phyloP scores from a whole-genome alignment of 2,888 invertebrate species.

The Aproaerema taeniolella region DNA sequence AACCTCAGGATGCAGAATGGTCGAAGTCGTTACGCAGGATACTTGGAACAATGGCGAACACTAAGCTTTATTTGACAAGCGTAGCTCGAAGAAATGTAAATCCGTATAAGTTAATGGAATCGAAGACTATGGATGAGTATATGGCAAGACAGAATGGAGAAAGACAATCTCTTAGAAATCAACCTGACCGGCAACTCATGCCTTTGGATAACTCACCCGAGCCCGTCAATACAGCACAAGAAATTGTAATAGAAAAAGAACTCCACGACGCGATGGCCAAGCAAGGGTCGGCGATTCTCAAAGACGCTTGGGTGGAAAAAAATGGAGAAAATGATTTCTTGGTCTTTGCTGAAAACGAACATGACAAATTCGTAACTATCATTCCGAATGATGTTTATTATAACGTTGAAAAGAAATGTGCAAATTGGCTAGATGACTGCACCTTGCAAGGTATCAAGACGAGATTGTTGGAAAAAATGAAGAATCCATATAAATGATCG shows the following conservation, averaged over 20 bases:
- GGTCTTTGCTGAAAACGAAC: constrained; percentile 32
- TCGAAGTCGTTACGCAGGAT: constrained; percentile 5
- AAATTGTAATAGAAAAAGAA: constrained; percentile 34
- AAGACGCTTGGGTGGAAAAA: constrained; percentile 39
- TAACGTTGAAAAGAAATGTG: constrained; percentile 50
- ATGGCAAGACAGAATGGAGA: neutral
- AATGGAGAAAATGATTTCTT: constrained; percentile 48
- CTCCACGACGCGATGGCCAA: constrained; percentile 27
- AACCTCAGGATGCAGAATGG: neutral
- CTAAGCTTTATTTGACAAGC: constrained; percentile 8
- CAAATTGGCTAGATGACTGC: constrained; percentile 63
- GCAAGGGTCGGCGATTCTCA: constrained; percentile 34
- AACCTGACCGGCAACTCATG: no score
- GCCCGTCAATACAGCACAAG: neutral
- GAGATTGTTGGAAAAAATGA: constrained; percentile 35
- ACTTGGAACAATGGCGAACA: constrained; percentile 3
- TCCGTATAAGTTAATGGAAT: neutral
- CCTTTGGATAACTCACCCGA: neutral
- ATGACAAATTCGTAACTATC: constrained; percentile 47
- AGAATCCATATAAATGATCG: constrained; percentile 25
- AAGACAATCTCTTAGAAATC: neutral
- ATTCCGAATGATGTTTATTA: constrained; percentile 56
- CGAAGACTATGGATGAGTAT: neutral
- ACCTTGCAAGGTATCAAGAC: constrained; percentile 43
- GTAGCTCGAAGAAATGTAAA: neutral